Evolutionary conservation across 2,888 invertebrate species (phyloP), one percentile per base, ranked within the genome.

Genomic region (Microctonus hyperodae): DNA sequence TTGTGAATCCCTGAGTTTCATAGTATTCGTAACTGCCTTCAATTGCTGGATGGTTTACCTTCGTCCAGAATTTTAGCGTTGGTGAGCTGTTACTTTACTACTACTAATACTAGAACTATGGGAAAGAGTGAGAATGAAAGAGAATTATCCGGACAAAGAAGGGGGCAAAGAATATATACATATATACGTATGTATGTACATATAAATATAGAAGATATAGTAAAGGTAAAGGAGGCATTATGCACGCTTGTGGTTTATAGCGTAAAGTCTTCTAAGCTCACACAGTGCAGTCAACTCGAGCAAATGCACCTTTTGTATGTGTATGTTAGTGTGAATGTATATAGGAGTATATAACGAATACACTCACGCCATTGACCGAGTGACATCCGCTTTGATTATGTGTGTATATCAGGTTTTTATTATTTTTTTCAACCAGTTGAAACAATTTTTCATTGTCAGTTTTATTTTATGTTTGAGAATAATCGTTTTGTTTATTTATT

Each of bases 1-100:
- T 56, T 28, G 37, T 53, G 37, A 55, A 13, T 44, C 48, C n/a
- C 10, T 31, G 13, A 6, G 33, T 10, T 61, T 61, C 44, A 63
- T 23, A 44, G 40, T 37, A 37, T 75, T 74, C 78, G 74, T 78
- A 78, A 80, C 78, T 78, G 74, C 75, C 72, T 78, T 74, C 79
- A 76, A 81, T 80, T 79, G 76, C 77, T 67, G 65, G 62, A 57
- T 60, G 55, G 64, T 64, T 64, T 66, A 64, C 65, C 63, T 40
- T 70, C 68, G 44, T 71, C 68, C 69, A 71, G 73, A 76, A 74
- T 71, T 68, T 69, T 40, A 44, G 50, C 63, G 56, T 44, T 48
- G 31, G 40, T 44, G 69, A 61, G 56, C 23, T 64, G 55, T 63
- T 63, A 64, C 63, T 37, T 25, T 28, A 22, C n/a, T 10, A 5